Conservation (phyloP, 2,888 invertebrate species). For the Caprella mutica region DNA sequence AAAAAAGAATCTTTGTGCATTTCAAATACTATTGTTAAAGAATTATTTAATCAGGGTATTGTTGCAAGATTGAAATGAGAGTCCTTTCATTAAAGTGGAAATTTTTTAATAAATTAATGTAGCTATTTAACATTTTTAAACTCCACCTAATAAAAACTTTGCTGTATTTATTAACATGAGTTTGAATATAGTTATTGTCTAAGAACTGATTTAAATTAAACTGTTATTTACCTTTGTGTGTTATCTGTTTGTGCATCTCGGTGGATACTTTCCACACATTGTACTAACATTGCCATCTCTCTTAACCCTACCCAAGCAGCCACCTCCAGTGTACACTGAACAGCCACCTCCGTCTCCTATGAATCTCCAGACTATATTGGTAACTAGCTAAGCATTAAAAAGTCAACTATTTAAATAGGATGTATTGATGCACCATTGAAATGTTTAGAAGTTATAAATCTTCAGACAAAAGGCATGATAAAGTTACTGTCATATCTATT, state of each 20-base stretch:
- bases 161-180: background rate
- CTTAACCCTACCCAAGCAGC: constrained; percentile 19
- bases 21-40: no score
- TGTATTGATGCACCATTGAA: background rate
- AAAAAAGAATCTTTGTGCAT: no score
- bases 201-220: background rate
- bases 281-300: no score
- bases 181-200: background rate
- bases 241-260: no score
- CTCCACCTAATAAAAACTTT: background rate
- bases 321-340: constrained; percentile 26
- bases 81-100: no score
- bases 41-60: no score
- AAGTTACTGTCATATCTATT: background rate
- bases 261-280: background rate
- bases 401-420: background rate
- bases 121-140: no score
- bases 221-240: background rate
- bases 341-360: constrained; percentile 17
- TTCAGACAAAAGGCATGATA: no score
- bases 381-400: background rate
- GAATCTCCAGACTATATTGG: constrained; percentile 17
- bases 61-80: no score
- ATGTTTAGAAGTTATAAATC: no score
- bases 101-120: no score